These are phyloP conservation scores for Nomada ferruginata DNA, from an alignment of 2,888 invertebrate genomes.

Conservation along the genomic window DNA sequence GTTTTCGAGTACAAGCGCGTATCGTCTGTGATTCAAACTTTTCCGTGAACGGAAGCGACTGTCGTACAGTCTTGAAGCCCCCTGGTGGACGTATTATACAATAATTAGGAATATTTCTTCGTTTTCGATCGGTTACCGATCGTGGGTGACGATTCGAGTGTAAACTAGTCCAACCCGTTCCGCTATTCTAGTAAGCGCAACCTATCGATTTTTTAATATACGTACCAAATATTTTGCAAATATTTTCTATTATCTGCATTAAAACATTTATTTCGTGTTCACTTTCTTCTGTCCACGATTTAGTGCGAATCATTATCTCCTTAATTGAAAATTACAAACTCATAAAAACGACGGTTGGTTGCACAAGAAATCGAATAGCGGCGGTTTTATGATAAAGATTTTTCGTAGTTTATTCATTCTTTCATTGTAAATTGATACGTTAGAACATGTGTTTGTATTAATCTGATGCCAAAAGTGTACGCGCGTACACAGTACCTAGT, in stretches of 20 bases:
- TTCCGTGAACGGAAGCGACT: slow-evolving; percentile 39
- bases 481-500: slow-evolving; percentile 66
- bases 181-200: slow-evolving; percentile 69
- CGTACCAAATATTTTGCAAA: not conserved
- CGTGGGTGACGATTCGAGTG: slow-evolving; percentile 77
- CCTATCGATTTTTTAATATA: slow-evolving; percentile 40
- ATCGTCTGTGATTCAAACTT: slow-evolving; percentile 69
- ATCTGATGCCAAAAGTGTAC: slow-evolving; percentile 36
- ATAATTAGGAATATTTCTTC: slow-evolving; percentile 64
- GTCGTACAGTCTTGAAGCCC: slow-evolving; percentile 40
- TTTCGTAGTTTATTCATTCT: slow-evolving; percentile 51
- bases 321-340: not conserved
- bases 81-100: slow-evolving; percentile 40
- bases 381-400: slow-evolving; percentile 65
- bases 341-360: slow-evolving; percentile 38
- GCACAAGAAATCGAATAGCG: slow-evolving; percentile 55
- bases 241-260: not conserved
- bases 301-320: not conserved
- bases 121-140: slow-evolving; percentile 62
- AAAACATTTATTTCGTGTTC: not conserved
- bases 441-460: slow-evolving; percentile 37
- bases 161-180: slow-evolving; percentile 80
- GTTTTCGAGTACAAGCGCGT: slow-evolving; percentile 49
- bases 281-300: not conserved
- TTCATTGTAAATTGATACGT: slow-evolving; percentile 25